These are phyloP conservation scores for Sciurus niger DNA, from an alignment of 2,113 vertebrate genomes.

Conservation along the genomic window DNA sequence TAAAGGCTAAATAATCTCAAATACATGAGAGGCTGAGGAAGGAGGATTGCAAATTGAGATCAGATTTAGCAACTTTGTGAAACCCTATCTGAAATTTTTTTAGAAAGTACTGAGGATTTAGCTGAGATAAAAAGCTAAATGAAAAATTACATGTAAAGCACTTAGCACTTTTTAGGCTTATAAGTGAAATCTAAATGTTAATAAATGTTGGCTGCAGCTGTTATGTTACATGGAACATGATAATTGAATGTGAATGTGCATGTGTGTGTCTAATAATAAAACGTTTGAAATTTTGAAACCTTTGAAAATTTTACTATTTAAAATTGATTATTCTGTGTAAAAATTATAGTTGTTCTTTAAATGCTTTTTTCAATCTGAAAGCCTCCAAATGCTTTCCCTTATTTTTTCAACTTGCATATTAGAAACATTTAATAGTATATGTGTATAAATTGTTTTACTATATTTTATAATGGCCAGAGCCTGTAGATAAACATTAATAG, in stretches of 20 bases:
- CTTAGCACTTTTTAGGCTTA: background rate
- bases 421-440: too few species aligned
- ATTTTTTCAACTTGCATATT: background rate
- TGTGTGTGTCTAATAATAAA: background rate
- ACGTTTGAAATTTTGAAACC: background rate
- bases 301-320: background rate
- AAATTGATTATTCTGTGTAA: slow-evolving; percentile 31
- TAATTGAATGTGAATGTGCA: background rate
- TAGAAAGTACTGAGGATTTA: too few species aligned
- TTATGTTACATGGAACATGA: background rate
- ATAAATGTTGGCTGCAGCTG: background rate
- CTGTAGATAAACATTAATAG: background rate
- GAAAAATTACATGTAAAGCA: background rate
- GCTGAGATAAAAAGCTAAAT: background rate
- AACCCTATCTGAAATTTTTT: too few species aligned
- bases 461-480: background rate
- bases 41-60: too few species aligned
- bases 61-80: too few species aligned
- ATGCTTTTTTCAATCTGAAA: slow-evolving; percentile 19
- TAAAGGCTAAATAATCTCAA: background rate
- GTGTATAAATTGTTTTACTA: background rate
- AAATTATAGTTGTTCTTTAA: slow-evolving; percentile 31
- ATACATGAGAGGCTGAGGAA: too few species aligned
- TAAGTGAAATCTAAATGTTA: background rate
- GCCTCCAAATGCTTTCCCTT: background rate